A percentile compares a stretch with the other conserved stretches of the same genome.
Evolutionary conservation across 2,113 vertebrate species (phyloP).

Genomic region (Mola mola): DNA sequence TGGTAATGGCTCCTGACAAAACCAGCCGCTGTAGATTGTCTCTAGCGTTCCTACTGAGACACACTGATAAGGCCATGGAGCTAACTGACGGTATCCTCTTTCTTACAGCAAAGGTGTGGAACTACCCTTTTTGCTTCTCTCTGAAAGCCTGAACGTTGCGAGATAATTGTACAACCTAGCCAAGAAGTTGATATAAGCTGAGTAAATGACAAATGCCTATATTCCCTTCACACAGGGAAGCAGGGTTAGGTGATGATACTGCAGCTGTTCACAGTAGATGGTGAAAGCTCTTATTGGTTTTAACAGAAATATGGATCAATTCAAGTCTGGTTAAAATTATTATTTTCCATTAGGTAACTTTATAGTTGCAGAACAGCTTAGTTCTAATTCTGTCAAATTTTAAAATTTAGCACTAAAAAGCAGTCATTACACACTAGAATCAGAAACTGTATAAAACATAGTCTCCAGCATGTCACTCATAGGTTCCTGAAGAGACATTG

Average conservation of each 20-base stretch:
- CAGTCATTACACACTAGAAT: too few relatives aligned
- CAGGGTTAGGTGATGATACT: background rate
- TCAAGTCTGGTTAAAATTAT: too few relatives aligned
- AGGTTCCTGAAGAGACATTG: too few relatives aligned
- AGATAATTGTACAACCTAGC: background rate
- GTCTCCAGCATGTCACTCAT: too few relatives aligned
- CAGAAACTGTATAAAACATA: too few relatives aligned
- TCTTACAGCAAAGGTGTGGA: constrained; percentile 9
- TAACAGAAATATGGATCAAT: background rate
- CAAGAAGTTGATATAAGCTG: too few relatives aligned
- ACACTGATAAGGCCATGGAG: constrained; percentile 45
- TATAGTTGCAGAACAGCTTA: too few relatives aligned
- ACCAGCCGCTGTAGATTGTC: constrained; percentile 44
- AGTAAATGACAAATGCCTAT: background rate
- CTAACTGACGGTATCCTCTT: constrained; percentile 39
- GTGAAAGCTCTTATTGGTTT: background rate
- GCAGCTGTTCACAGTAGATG: too few relatives aligned
- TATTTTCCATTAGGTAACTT: too few relatives aligned
- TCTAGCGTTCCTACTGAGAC: constrained; percentile 56
- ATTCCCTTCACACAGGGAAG: background rate
- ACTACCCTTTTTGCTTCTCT: constrained; percentile 2
- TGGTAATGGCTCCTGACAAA: constrained; percentile 47
- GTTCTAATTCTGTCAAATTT: too few relatives aligned
- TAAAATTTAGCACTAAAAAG: too few relatives aligned
- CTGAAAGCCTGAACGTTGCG: background rate